Evolutionary conservation across 2,113 vertebrate species (phyloP).

Genomic region (Anthoscopus minutus): DNA sequence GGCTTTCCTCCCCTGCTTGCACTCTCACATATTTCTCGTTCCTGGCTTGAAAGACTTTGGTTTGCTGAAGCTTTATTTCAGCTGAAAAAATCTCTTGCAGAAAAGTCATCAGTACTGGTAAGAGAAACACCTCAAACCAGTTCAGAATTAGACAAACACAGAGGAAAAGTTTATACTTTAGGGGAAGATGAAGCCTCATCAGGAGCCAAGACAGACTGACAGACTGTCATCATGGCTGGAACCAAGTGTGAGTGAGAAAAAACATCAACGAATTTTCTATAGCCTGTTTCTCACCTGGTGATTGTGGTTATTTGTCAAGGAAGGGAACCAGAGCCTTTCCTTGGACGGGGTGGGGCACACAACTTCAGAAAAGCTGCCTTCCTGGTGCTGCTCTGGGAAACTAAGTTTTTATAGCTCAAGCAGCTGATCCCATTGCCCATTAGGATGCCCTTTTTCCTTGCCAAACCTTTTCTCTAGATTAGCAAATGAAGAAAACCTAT

Average conservation of each 20-base stretch:
- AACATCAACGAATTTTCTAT: neutral
- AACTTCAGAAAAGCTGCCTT: neutral
- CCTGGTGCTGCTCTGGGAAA: neutral
- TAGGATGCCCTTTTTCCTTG: neutral
- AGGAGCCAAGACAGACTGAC: neutral
- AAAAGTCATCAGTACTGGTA: neutral
- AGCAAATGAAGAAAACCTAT: neutral
- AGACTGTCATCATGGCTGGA: neutral
- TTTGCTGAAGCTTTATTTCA: neutral
- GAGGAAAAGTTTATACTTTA: neutral
- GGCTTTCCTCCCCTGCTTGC: neutral
- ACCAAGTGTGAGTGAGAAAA: neutral
- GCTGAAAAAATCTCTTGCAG: neutral
- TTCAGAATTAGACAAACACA: neutral
- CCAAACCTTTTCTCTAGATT: neutral
- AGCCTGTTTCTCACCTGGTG: neutral
- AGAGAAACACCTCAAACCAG: neutral
- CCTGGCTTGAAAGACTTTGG: neutral
- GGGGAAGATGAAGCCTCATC: neutral
- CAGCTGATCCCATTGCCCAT: rapidly evolving
- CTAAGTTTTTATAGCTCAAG: neutral
- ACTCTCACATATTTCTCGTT: neutral
- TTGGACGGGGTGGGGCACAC: neutral
- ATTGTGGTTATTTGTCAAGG: neutral
- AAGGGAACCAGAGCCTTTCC: neutral